Conservation (phyloP, 2,113 vertebrate genomes). For the Gymnarchus niloticus region DNA sequence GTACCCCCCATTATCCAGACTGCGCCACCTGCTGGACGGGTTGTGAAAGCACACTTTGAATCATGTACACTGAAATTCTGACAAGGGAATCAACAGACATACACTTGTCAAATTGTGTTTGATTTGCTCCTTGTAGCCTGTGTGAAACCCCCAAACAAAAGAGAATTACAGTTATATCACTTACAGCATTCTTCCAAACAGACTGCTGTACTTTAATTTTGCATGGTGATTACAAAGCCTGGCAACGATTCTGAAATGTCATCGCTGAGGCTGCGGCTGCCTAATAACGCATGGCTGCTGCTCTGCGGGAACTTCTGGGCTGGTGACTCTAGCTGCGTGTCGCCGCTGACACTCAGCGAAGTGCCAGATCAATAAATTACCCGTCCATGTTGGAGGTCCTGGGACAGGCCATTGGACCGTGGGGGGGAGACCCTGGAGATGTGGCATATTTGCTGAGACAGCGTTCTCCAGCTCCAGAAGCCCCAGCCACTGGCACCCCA, state of each 20-base stretch:
- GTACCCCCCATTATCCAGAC: not conserved
- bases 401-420: conserved; percentile 48
- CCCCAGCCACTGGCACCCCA: too few species aligned
- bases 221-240: conserved; percentile 55
- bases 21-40: not conserved
- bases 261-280: conserved; percentile 54
- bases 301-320: conserved; percentile 48
- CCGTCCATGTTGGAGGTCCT: conserved; percentile 31
- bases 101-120: not conserved
- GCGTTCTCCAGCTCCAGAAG: not conserved
- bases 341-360: conserved; percentile 51
- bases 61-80: not conserved
- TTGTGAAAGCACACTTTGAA: not conserved
- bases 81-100: not conserved
- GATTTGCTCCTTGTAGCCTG: not conserved
- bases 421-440: conserved; percentile 21
- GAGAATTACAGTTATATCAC: not conserved
- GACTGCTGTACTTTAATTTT: conserved; percentile 43
- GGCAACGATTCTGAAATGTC: conserved; percentile 61
- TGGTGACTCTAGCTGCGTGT: conserved; percentile 41
- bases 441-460: not conserved
- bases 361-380: conserved; percentile 58
- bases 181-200: not conserved
- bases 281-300: conserved; percentile 57
- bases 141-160: not conserved